Base-by-base conservation (phyloP, 2,113 vertebrate species). In the Saccopteryx leptura region DNA sequence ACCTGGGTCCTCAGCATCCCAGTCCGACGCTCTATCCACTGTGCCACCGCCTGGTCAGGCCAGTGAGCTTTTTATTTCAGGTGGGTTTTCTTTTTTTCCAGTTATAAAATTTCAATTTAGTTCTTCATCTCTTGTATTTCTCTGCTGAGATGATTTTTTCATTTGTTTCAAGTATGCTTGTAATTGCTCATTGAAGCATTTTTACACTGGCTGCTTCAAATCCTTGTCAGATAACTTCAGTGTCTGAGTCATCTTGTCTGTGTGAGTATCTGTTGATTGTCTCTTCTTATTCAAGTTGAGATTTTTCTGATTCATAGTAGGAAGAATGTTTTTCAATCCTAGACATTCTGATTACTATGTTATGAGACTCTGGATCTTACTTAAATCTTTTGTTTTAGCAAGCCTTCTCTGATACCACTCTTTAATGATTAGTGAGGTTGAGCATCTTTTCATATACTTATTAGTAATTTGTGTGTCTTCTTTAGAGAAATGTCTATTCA, bases 61-160 rank as follows among this genome's bases (percentile, higher is more conserved):
- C 80, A 84, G 48, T 23, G 31, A 58, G 18, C 10, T 68, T 83
- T 91, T 54, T 61, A 26, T 76, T 88, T 92, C 7, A 56, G 74
- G 46, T 14, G n/a, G 23, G 6, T 1, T 31, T 65, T 19, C 24
- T 58, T 18, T 60, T 48, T 89, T 85, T 28, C 83, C 12, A 46
- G 58, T 75, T 80, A 61, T 60, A 80, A 75, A 28, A 61, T 86
- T 68, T 85, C 50, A 24, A 1, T 80, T 66, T 78, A n/a, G 6
- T 71, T n/a, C 56, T 84, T 96, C 68, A 86, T 80, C 26, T 72
- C 23, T 65, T 72, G 31, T 71, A 48, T 80, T 58, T 90, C 50
- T 96, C 79, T 78, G 28, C 48, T 72, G 33, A 85, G 8, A 75
- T 4, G 26, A 19, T 9, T 81, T 80, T 33, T 46, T 69, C n/a